A percentile compares a stretch with the other conserved stretches of the same genome.
Conservation (phyloP, 2,888 invertebrate genomes). For the Nezara viridula region DNA sequence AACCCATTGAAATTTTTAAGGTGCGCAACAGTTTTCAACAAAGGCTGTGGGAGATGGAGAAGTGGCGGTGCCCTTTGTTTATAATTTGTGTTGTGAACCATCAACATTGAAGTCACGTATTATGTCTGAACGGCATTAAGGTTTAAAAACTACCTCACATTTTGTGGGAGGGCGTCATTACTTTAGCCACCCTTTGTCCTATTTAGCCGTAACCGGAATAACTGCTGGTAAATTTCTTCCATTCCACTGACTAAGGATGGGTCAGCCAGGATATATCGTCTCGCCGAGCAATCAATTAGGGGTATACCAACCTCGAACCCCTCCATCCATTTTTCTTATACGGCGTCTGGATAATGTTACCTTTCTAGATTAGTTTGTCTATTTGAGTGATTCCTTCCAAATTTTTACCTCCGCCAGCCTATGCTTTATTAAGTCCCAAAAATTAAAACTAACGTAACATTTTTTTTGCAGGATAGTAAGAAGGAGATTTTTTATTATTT, state of each 20-base stretch:
- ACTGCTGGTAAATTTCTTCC: slow-evolving; percentile 41
- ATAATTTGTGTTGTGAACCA: not conserved
- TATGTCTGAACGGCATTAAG: not conserved
- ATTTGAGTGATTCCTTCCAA: not conserved
- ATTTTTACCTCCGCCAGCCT: no score
- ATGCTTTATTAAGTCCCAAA: no score
- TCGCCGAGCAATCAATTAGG: slow-evolving; percentile 29
- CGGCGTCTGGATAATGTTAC: not conserved
- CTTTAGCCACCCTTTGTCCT: slow-evolving; percentile 17
- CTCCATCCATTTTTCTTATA: slow-evolving; percentile 8
- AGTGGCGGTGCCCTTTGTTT: not conserved
- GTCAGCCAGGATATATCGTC: slow-evolving; percentile 27
- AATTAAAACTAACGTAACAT: no score
- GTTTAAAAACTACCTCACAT: slow-evolving; percentile 1
- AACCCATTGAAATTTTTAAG: no score
- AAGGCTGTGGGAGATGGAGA: not conserved
- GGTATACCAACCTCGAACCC: not conserved
- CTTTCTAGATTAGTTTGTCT: not conserved
- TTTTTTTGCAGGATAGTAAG: no score
- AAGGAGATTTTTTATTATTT: no score
- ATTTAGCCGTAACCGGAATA: not conserved
- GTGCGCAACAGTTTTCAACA: not conserved
- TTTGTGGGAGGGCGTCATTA: slow-evolving; percentile 11
- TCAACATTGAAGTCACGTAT: slow-evolving; percentile 25
- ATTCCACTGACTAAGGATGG: slow-evolving; percentile 36